Conservation (phyloP, 2,888 invertebrate species). For the Altica lythri region DNA sequence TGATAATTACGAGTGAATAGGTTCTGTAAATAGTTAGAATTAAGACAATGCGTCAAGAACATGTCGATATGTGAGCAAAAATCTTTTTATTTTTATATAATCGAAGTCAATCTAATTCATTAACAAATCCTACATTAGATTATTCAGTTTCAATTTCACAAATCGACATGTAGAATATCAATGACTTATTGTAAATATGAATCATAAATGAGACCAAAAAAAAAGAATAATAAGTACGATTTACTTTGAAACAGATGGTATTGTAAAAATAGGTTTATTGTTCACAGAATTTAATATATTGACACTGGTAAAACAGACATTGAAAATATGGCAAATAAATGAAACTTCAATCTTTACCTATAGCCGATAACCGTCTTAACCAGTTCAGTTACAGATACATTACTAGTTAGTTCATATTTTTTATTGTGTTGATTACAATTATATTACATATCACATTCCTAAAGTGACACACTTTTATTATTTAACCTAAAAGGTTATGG, state of each 20-base stretch:
- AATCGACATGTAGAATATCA: background rate
- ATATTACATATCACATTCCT: no score
- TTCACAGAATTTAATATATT: constrained; percentile 5
- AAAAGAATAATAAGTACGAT: constrained; percentile 1
- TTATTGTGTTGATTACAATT: no score
- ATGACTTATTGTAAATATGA: constrained; percentile 23
- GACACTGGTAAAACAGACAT: constrained; percentile 7
- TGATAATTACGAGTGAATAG: constrained; percentile 37
- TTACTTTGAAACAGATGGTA: constrained; percentile 15
- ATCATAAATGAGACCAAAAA: constrained; percentile 14
- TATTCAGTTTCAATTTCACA: no score
- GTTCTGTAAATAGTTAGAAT: constrained; percentile 12
- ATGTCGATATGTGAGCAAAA: background rate
- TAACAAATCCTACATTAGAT: no score
- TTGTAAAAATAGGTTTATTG: constrained; percentile 5
- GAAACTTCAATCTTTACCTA: no score
- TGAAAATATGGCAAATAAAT: background rate
- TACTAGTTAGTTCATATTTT: no score
- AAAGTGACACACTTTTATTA: no score
- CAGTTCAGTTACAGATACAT: no score
- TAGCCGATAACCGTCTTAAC: no score
- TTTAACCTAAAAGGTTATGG: no score
- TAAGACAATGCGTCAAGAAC: background rate
- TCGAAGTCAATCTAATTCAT: no score
- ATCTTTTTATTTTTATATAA: no score